Evolutionary conservation across 1,140 invertebrate genomes (phyloP), one percentile per base, ranked within the genome.

Genomic region (Acromyrmex echinatior): DNA sequence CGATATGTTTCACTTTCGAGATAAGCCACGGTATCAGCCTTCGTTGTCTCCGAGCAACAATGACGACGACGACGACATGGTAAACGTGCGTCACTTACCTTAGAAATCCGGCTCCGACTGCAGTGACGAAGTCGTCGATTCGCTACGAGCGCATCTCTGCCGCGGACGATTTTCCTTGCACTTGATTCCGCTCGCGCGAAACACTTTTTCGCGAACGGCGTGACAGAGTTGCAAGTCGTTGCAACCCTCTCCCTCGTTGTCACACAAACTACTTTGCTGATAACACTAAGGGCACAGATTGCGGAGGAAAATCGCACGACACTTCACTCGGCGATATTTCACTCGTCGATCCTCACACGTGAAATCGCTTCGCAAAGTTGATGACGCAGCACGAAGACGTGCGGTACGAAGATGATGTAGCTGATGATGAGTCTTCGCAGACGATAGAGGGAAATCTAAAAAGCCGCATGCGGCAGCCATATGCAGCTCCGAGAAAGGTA

Each of bases 141-240:
- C 39, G 91, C 89, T 93, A 93, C 81, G 90, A 92, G 87, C 62
- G 53, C 91, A 92, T 92, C 91, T 91, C 60, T 81, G 84, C 73
- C 35, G 45, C 56, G 28, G 31, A 21, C 63, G 70, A 77, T 65
- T 78, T 85, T 62, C 39, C 63, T 53, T 49, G 51, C 79, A 31
- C 56, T 7, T 16, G 21, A 16, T 21, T 45, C 1, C 31, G 5
- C 9, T 60, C 66, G 49, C 51, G 58, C 70, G 56, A 35, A 35
- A 78, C 66, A 63, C 28, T 5, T 76, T 84, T 62, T 49, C 39
- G 53, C 49, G 21, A 9, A 7, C 39, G 39, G 9, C 49, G 79
- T 31, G 70, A 31, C 25, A 21, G 25, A 49, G 39, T 28, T 12
- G 53, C 49, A 5, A 49, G 39, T 45, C 7, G 39, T 10, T 45